Conservation (phyloP, 2,797 vertebrate genomes). For the Dendrocincla tyrannina region DNA sequence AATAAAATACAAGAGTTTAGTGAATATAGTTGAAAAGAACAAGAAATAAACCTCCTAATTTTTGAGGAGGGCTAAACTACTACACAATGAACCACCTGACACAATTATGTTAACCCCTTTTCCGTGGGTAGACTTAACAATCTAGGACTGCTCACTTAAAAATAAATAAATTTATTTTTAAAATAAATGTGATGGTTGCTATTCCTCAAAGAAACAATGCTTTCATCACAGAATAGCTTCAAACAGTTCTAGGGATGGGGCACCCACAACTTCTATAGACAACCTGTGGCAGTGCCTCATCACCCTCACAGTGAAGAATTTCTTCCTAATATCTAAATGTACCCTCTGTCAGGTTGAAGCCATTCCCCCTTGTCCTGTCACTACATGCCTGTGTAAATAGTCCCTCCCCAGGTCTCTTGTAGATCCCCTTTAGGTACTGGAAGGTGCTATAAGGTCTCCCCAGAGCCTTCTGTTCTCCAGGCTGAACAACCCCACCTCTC, state of each 20-base stretch:
- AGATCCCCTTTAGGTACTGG: background rate
- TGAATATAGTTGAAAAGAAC: constrained; percentile 59
- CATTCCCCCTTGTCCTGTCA: background rate
- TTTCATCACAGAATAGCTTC: background rate
- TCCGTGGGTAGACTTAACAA: background rate
- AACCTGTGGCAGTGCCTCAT: background rate
- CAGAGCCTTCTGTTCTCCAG: background rate
- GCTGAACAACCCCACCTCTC: background rate
- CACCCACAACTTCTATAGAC: background rate
- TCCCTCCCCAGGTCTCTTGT: background rate
- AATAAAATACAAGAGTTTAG: constrained; percentile 72
- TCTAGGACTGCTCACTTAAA: background rate
- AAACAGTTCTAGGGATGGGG: background rate
- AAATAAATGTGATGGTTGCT: background rate
- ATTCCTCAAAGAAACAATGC: background rate
- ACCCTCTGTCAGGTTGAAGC: background rate
- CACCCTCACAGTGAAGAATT: background rate
- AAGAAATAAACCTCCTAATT: constrained; percentile 3
- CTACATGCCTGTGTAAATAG: no score
- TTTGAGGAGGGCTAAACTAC: background rate
- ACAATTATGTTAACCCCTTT: constrained; percentile 24
- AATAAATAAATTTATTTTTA: background rate
- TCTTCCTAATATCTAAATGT: background rate
- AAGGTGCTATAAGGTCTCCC: background rate
- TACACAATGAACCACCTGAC: background rate